These are phyloP conservation scores for Encarsia formosa DNA, from an alignment of 2,888 invertebrate species.

Conservation along the genomic window DNA sequence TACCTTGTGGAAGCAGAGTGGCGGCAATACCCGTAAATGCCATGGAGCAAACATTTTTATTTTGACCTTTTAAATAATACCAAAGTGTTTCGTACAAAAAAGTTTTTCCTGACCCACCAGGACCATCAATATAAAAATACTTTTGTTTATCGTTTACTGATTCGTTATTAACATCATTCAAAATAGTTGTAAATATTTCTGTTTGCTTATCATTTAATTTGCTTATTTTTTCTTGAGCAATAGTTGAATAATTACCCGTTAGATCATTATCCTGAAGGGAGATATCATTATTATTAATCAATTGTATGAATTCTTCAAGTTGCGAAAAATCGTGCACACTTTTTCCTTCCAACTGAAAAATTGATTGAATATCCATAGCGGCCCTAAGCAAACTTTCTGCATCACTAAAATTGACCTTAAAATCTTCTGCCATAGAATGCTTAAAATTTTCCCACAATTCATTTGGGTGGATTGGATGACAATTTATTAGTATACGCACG, in stretches of 20 bases:
- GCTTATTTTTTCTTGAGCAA: neutral
- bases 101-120: conserved; percentile 12
- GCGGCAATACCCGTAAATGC: conserved; percentile 42
- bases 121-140: conserved; percentile 20
- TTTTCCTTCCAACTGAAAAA: neutral
- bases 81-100: conserved; percentile 4
- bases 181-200: conserved; percentile 12
- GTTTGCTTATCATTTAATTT: conserved; percentile 15
- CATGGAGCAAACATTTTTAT: conserved; percentile 25
- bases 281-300: neutral
- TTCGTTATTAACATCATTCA: neutral
- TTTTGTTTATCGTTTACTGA: neutral
- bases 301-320: neutral
- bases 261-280: neutral
- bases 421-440: conserved; percentile 27
- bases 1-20: conserved; percentile 37
- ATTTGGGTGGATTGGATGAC: conserved; percentile 27
- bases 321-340: neutral
- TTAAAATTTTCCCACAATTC: conserved; percentile 28
- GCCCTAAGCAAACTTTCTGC: neutral
- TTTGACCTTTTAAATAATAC: neutral
- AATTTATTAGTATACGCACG: conserved; percentile 32
- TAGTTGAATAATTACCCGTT: neutral
- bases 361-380: neutral
- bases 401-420: neutral